Base-by-base conservation (phyloP, 2,113 vertebrate species). In the Perognathus longimembris region DNA sequence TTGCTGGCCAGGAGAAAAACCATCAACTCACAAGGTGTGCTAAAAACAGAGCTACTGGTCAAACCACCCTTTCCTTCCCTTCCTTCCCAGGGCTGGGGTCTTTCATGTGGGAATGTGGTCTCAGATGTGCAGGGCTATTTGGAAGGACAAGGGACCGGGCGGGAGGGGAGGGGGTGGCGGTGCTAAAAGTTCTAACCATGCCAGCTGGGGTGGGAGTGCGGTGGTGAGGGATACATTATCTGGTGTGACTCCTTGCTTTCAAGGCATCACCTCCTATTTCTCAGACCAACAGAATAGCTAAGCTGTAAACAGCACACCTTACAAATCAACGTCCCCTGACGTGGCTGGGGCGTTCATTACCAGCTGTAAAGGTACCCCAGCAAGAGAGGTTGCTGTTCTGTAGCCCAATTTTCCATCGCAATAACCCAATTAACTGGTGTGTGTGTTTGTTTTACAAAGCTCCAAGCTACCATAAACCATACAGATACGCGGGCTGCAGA, bases 371-470 rank as follows among this genome's bases (percentile, higher is more conserved):
- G 98, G 97, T 97, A 96, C 91, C 91, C 97, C 90, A 95, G 97
- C 97, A 94, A 97, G 98, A 95, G 98, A 98, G 97, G 97, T 97
- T 98, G 98, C 97, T 97, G 98, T 97, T 97, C 97, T 97, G 95
- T 96, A 97, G 97, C 98, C 98, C 98, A 97, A 98, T 98, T 98
- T 98, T 98, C 98, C 98, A 98, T 98, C 96, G 97, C 98, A 98
- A 98, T 98, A 98, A 98, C 98, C 98, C 98, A 98, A 98, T 98
- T 98, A 98, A 98, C 98, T 98, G 98, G 98, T 98, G 98, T 97
- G 97, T 97, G 98, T 98, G 98, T 98, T 98, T 98, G 98, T 98
- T 98, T 98, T 98, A 98, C 98, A 98, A 98, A 98, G 98, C 98
- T 98, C 98, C 97, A 97, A 98, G 98, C 98, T 98, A 98, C 98